Base-by-base conservation (phyloP, 1,140 invertebrate genomes). In the Coenobita brevimanus region DNA sequence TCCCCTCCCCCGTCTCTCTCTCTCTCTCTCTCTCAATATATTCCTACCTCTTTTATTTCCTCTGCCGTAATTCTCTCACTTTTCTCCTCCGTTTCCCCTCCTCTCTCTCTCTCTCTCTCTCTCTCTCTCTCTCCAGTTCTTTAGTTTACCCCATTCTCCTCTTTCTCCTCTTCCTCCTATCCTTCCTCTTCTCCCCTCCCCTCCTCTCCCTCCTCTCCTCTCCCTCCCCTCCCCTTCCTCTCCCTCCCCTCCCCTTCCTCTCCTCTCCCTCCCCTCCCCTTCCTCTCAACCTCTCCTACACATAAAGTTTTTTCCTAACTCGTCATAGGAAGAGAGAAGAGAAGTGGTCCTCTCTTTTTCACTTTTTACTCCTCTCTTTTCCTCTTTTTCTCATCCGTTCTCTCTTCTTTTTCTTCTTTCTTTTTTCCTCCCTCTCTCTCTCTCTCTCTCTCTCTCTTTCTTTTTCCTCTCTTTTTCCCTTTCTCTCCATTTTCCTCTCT, bases 381-480 rank as follows among this genome's bases (percentile, higher is more conserved):
- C 54, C n/a, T n/a, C n/a, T 57, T 57, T n/a, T 57, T n/a, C n/a
- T n/a, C n/a, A n/a, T n/a, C n/a, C n/a, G n/a, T n/a, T n/a, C n/a
- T n/a, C n/a, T n/a, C n/a, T n/a, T 57, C 54, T n/a, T 57, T 57
- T 57, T n/a, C 13, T 57, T 10, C n/a, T 57, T 57, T 57, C 54
- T 10, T n/a, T 57, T n/a, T 10, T n/a, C n/a, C n/a, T 57, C 54
- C n/a, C 54, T 57, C n/a, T 57, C 54, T 57, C n/a, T 13, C n/a
- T 57, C n/a, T 57, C 54, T 57, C n/a, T 57, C n/a, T 57, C n/a
- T 57, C 54, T 57, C n/a, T 57, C 54, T 57, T 57, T 57, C 54
- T 13, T 57, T 13, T 57, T 57, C n/a, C n/a, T n/a, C 13, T 57
- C n/a, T n/a, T 13, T 57, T 57, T 57, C 13, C 54, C n/a, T 57